A percentile compares a stretch with the other conserved stretches of the same genome.
phyloP scores from a whole-genome alignment of 2,888 invertebrate species.

The Plebejus melissa region DNA sequence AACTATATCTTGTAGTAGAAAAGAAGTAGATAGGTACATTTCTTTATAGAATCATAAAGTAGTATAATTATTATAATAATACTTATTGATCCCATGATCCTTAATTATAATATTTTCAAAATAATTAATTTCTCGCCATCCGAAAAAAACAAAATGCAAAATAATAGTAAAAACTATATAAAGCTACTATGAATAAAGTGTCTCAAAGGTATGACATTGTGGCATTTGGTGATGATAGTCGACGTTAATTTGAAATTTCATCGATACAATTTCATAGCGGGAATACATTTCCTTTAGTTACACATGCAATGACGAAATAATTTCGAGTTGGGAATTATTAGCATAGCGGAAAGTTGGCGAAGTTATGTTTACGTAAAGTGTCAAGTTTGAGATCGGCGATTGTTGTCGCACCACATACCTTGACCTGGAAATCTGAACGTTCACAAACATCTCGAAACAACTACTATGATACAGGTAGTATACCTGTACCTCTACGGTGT shows the following conservation, averaged over 20 bases:
- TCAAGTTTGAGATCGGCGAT: constrained; percentile 24
- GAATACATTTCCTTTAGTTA: constrained; percentile 8
- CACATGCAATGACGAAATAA: constrained; percentile 20
- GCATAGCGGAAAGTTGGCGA: constrained; percentile 16
- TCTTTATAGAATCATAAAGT: too few relatives aligned
- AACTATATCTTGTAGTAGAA: neutral
- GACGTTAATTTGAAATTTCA: constrained; percentile 1
- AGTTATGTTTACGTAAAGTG: constrained; percentile 25
- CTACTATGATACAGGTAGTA: too few relatives aligned
- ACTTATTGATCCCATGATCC: too few relatives aligned
- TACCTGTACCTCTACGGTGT: neutral
- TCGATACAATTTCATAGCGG: constrained; percentile 15
- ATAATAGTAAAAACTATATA: too few relatives aligned
- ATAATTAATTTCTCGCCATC: too few relatives aligned
- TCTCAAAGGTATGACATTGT: too few relatives aligned
- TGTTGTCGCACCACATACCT: constrained; percentile 17
- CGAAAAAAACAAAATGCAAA: too few relatives aligned
- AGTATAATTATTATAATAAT: too few relatives aligned
- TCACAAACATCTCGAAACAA: constrained; percentile 14
- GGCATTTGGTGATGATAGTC: neutral
- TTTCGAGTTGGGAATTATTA: constrained; percentile 17
- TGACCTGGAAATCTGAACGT: constrained; percentile 11
- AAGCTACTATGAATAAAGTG: too few relatives aligned
- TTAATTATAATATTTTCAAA: too few relatives aligned
- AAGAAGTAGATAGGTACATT: neutral